A percentile compares a stretch with the other conserved stretches of the same genome.
These are phyloP conservation scores for Hestina assimilis DNA, from an alignment of 1,140 invertebrate species.

Conservation along the genomic window DNA sequence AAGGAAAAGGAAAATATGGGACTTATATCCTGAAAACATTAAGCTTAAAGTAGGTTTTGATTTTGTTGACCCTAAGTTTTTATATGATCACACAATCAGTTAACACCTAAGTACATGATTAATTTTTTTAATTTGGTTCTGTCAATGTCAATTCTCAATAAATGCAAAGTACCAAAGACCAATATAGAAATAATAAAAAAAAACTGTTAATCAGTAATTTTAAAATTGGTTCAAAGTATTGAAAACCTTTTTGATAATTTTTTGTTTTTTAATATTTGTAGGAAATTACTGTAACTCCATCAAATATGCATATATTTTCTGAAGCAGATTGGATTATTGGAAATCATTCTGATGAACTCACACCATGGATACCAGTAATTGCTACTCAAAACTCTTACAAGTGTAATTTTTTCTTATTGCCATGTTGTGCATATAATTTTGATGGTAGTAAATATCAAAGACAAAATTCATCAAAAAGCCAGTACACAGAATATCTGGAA, in stretches of 20 bases:
- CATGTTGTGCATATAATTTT: conserved; percentile 97
- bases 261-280: conserved; percentile 58
- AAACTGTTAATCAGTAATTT: neutral
- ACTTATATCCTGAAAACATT: conserved; percentile 82
- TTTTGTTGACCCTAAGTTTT: too few species aligned
- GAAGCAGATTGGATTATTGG: conserved; percentile 97
- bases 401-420: conserved; percentile 92
- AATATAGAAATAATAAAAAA: neutral
- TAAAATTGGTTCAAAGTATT: too few species aligned
- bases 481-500: conserved; percentile 91
- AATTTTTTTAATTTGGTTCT: too few species aligned
- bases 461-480: conserved; percentile 82
- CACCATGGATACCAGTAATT: conserved; percentile 98
- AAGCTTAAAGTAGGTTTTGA: conserved; percentile 50
- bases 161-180: too few species aligned
- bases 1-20: conserved; percentile 94
- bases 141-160: too few species aligned
- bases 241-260: conserved; percentile 5
- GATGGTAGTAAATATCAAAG: conserved; percentile 90
- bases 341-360: conserved; percentile 99
- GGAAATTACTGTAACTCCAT: conserved; percentile 84
- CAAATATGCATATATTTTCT: conserved; percentile 84
- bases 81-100: too few species aligned
- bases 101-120: too few species aligned
- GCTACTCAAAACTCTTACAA: conserved; percentile 85